phyloP scores from a whole-genome alignment of 2,888 invertebrate species.

The Drymonia ruficornis region DNA sequence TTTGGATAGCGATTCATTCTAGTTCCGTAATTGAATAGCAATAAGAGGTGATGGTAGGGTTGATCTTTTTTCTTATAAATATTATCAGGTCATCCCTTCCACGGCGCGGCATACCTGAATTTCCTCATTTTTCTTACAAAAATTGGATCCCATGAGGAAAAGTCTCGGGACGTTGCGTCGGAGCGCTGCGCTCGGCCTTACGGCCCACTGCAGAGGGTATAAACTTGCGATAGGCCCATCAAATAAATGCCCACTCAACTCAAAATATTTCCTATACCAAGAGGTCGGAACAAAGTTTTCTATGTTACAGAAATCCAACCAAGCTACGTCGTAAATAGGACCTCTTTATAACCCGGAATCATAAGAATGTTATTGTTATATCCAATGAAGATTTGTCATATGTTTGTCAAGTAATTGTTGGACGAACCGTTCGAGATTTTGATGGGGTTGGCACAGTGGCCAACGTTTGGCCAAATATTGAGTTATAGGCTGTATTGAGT shows the following conservation, averaged over 20 bases:
- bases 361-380: conserved; percentile 51
- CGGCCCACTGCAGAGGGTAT: conserved; percentile 38
- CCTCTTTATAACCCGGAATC: conserved; percentile 47
- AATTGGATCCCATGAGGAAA: background rate
- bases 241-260: conserved; percentile 63
- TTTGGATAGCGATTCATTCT: too few species aligned
- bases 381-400: conserved; percentile 39
- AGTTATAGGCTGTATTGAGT: background rate
- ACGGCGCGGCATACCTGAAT: background rate
- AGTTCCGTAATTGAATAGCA: too few species aligned
- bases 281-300: conserved; percentile 38
- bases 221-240: conserved; percentile 56
- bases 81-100: background rate
- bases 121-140: background rate
- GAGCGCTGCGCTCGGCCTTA: conserved; percentile 26
- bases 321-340: conserved; percentile 45
- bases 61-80: background rate
- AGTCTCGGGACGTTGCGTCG: conserved; percentile 16
- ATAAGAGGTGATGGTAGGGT: too few species aligned
- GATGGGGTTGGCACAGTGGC: conserved; percentile 19
- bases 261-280: conserved; percentile 57
- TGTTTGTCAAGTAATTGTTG: conserved; percentile 38
- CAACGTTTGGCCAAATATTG: conserved; percentile 19
- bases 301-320: conserved; percentile 49
- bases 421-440: conserved; percentile 16